Evolutionary conservation across 2,888 invertebrate species (phyloP).

Genomic region (Heliconius erato): DNA sequence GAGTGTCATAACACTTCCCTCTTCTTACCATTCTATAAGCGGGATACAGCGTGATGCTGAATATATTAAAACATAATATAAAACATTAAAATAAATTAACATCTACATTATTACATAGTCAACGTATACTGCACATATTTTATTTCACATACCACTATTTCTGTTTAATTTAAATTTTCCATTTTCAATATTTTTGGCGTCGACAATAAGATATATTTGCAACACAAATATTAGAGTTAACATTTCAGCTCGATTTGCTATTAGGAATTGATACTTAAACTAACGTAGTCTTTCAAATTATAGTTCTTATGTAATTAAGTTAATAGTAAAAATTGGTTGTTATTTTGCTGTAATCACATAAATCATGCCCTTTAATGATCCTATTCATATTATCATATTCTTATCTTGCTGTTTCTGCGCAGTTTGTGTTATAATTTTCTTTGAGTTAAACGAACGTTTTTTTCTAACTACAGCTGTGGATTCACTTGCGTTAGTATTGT

Average conservation of each 20-base stretch:
- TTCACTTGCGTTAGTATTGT: too few relatives aligned
- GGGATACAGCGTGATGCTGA: too few relatives aligned
- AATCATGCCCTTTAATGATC: not conserved
- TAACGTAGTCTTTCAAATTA: not conserved
- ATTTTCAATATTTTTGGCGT: constrained; percentile 12
- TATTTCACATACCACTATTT: constrained; percentile 27
- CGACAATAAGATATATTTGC: constrained; percentile 3
- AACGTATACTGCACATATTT: not conserved
- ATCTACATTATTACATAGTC: not conserved
- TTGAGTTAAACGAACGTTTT: not conserved
- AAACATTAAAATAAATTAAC: too few relatives aligned
- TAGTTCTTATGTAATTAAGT: not conserved
- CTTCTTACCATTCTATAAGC: too few relatives aligned
- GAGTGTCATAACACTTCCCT: too few relatives aligned
- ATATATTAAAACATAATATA: too few relatives aligned
- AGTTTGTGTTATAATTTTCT: not conserved
- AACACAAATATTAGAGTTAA: constrained; percentile 25
- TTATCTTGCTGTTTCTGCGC: not conserved
- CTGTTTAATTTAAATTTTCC: constrained; percentile 15
- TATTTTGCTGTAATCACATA: not conserved
- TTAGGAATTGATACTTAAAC: not conserved
- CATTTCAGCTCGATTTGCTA: constrained; percentile 26
- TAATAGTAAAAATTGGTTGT: not conserved
- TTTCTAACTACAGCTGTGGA: not conserved
- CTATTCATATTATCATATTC: not conserved